Percentiles rank a stretch among this genome's conserved stretches.
Evolutionary conservation across 2,113 vertebrate genomes (phyloP).

Genomic region (Chroicocephalus ridibundus): DNA sequence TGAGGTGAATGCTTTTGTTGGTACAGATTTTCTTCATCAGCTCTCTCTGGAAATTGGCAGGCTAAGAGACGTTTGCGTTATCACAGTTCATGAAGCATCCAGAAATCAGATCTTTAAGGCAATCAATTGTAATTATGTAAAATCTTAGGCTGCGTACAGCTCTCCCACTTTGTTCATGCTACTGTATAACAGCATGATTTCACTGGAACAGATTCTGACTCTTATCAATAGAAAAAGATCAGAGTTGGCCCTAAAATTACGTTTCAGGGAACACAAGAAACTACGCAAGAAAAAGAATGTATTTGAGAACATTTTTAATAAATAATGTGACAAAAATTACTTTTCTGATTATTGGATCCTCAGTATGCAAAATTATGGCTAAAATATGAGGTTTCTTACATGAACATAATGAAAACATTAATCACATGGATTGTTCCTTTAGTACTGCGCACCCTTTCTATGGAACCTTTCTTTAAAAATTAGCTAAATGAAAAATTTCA

Average conservation of each 20-base stretch:
- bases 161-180: background rate
- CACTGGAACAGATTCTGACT: background rate
- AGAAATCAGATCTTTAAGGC: constrained; percentile 37
- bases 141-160: background rate
- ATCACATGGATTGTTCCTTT: constrained; percentile 82
- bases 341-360: constrained; percentile 86
- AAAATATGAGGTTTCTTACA: constrained; percentile 86
- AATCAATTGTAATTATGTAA: constrained; percentile 31
- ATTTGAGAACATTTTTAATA: constrained; percentile 92
- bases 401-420: constrained; percentile 87
- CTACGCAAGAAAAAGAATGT: constrained; percentile 67
- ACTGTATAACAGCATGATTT: background rate
- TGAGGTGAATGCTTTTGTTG: background rate
- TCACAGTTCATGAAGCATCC: constrained; percentile 9
- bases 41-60: constrained; percentile 25
- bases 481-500: constrained; percentile 76
- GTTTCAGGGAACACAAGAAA: constrained; percentile 50
- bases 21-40: constrained; percentile 20
- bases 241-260: background rate
- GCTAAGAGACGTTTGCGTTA: background rate
- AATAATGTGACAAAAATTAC: constrained; percentile 89
- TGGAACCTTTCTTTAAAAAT: constrained; percentile 75
- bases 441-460: constrained; percentile 76
- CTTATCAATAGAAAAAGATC: background rate
- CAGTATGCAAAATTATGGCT: constrained; percentile 89